Conservation (phyloP, 2,113 vertebrate genomes). For the Tenebrosternarchus preto region DNA sequence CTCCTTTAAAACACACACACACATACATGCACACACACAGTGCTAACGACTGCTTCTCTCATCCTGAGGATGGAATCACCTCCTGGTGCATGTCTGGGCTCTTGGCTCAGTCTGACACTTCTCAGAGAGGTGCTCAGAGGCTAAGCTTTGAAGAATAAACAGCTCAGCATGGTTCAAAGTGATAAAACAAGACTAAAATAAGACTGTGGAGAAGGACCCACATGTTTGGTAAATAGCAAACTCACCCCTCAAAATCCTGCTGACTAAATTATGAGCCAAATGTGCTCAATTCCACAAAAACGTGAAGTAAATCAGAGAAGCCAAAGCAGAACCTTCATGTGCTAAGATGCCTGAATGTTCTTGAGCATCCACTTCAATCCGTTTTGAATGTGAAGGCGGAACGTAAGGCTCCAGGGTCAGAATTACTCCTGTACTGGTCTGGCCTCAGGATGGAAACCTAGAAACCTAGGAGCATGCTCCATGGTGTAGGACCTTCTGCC, state of each 20-base stretch:
- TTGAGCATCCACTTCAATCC: not conserved
- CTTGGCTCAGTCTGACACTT: not conserved
- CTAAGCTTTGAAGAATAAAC: not conserved
- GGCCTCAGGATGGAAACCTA: no score
- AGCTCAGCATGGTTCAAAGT: not conserved
- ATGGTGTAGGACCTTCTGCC: not conserved
- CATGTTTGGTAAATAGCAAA: not conserved
- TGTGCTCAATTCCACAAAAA: not conserved
- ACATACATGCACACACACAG: no score
- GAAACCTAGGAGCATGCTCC: no score
- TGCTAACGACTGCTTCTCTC: no score
- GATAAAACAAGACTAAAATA: conserved; percentile 26
- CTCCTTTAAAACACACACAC: no score
- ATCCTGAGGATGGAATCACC: not conserved
- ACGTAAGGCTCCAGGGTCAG: not conserved
- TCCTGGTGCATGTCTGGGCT: not conserved
- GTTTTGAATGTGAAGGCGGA: not conserved
- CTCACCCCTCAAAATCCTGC: not conserved
- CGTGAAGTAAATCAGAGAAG: not conserved
- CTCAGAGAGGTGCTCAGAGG: not conserved
- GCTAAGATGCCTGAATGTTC: no score
- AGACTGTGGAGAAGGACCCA: not conserved
- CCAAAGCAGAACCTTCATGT: not conserved
- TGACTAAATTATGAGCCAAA: conserved; percentile 1
- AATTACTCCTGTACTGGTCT: not conserved